Evolutionary conservation across 2,113 vertebrate species (phyloP).

Genomic region (Madoqua kirkii): DNA sequence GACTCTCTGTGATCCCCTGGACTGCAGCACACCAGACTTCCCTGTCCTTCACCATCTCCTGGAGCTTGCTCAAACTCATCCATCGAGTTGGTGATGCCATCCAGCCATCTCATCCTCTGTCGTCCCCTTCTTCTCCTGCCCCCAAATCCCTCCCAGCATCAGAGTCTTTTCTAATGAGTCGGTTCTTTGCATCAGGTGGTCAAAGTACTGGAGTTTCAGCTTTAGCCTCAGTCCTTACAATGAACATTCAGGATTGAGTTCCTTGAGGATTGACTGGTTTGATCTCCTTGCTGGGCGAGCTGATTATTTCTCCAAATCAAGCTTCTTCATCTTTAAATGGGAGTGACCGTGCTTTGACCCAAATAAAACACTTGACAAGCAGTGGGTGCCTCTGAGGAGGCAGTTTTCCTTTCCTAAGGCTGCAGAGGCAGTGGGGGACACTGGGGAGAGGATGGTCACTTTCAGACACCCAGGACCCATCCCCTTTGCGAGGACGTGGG

Average conservation of each 20-base stretch:
- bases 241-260: neutral
- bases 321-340: neutral
- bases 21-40: fast-evolving
- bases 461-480: neutral
- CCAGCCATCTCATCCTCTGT: neutral
- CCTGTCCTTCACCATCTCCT: neutral
- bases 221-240: neutral
- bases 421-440: fast-evolving
- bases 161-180: neutral
- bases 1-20: fast-evolving
- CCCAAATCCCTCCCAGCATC: neutral
- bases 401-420: neutral
- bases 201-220: neutral
- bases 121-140: neutral
- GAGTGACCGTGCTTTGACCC: fast-evolving
- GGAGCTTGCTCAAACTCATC: neutral
- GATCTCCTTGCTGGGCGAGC: fast-evolving
- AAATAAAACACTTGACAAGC: fast-evolving
- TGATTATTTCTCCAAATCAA: fast-evolving
- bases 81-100: neutral
- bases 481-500: neutral
- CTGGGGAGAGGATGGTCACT: fast-evolving
- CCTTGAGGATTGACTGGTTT: neutral
- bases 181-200: neutral
- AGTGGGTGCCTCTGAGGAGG: neutral